These are phyloP conservation scores for Polymixis flavicincta DNA, from an alignment of 2,888 invertebrate genomes.

Conservation along the genomic window DNA sequence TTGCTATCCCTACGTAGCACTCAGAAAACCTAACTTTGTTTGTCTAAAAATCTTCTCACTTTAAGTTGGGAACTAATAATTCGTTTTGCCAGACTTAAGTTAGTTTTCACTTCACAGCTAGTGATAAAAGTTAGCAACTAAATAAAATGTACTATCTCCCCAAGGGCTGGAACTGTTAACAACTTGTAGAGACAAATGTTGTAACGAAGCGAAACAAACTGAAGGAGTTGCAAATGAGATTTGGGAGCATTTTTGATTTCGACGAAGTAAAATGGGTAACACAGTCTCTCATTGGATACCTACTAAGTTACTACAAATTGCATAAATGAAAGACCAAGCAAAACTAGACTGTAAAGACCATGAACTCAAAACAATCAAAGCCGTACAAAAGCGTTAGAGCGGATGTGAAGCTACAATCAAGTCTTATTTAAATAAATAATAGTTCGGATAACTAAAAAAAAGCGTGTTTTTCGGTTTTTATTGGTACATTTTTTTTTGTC, in stretches of 20 bases:
- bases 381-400: no score
- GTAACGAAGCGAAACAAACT: conserved; percentile 7
- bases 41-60: conserved; percentile 9
- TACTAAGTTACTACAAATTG: no score
- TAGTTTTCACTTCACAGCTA: conserved; percentile 17
- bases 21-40: neutral
- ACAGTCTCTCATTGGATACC: neutral
- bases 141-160: conserved; percentile 34
- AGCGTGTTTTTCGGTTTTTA: no score
- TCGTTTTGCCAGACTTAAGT: conserved; percentile 17
- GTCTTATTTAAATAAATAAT: no score
- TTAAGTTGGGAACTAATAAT: conserved; percentile 20
- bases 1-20: neutral
- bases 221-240: conserved; percentile 16
- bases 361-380: no score
- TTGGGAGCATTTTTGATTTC: conserved; percentile 12
- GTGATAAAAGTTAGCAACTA: conserved; percentile 18
- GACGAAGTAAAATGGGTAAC: conserved; percentile 5
- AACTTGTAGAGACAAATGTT: conserved; percentile 31
- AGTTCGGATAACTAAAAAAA: no score
- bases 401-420: no score
- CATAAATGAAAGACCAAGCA: no score
- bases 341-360: no score
- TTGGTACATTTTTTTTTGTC: no score
- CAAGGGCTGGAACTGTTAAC: conserved; percentile 4